phyloP scores from a whole-genome alignment of 2,797 vertebrate genomes.

The Leptoclinus maculatus region DNA sequence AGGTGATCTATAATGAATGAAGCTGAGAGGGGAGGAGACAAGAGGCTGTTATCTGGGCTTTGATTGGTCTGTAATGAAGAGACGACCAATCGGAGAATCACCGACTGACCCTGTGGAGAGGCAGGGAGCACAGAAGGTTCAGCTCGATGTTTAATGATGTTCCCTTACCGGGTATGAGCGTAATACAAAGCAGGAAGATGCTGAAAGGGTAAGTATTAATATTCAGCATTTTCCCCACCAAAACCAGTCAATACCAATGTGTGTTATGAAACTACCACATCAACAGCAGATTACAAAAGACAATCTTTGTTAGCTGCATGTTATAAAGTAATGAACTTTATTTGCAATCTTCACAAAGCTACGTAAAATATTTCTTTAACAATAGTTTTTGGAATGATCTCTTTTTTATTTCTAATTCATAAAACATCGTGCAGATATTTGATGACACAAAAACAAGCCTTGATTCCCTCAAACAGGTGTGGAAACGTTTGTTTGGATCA shows the following conservation, averaged over 20 bases:
- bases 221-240: neutral
- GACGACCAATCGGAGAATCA: constrained; percentile 39
- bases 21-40: constrained; percentile 51
- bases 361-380: neutral
- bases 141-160: constrained; percentile 55
- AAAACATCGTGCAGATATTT: neutral
- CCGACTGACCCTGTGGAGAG: constrained; percentile 39
- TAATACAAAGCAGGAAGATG: constrained; percentile 34
- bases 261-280: neutral
- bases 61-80: constrained; percentile 58
- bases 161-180: neutral
- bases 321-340: neutral
- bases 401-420: neutral
- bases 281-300: neutral
- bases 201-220: neutral
- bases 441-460: neutral
- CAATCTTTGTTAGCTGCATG: neutral
- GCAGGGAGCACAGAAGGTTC: constrained; percentile 22
- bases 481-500: neutral
- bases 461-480: neutral
- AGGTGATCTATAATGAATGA: constrained; percentile 84
- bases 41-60: constrained; percentile 40
- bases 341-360: neutral
- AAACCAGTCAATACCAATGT: neutral
- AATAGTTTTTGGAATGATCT: neutral